phyloP scores from a whole-genome alignment of 2,888 invertebrate species.

The Dyspetes luteomarginatus region DNA sequence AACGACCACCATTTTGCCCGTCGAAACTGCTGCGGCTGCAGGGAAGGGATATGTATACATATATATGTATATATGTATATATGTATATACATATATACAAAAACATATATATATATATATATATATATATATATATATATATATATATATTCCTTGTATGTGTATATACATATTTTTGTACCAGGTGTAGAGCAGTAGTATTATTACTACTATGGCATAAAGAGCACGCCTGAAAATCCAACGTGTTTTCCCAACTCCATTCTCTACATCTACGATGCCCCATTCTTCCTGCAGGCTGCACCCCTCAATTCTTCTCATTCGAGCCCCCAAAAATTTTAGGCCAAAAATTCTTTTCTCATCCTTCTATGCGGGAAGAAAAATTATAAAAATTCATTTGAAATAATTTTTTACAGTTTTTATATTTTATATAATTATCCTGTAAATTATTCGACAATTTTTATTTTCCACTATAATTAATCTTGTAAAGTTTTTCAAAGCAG shows the following conservation, averaged over 20 bases:
- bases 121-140: not conserved
- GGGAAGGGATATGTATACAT: conserved; percentile 11
- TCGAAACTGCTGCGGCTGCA: conserved; percentile 18
- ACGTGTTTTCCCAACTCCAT: conserved; percentile 12
- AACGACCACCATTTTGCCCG: conserved; percentile 54
- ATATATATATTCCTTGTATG: not conserved
- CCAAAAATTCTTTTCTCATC: not conserved
- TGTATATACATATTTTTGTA: not conserved
- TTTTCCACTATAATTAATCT: too few species aligned
- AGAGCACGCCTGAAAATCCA: conserved; percentile 15
- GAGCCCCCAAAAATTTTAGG: not conserved
- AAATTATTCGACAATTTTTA: too few species aligned
- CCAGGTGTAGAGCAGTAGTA: conserved; percentile 20
- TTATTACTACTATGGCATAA: not conserved
- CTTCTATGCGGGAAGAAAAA: not conserved
- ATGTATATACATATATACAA: not conserved
- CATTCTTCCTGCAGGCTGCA: conserved; percentile 15
- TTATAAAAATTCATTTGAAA: too few species aligned
- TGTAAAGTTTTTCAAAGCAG: too few species aligned
- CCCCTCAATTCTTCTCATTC: conserved; percentile 1
- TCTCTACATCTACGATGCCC: not conserved
- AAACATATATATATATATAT: not conserved
- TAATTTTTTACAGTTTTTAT: too few species aligned
- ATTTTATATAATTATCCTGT: too few species aligned
- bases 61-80: not conserved